Evolutionary conservation across 2,113 vertebrate species (phyloP).

Genomic region (Melanocharis versteri): DNA sequence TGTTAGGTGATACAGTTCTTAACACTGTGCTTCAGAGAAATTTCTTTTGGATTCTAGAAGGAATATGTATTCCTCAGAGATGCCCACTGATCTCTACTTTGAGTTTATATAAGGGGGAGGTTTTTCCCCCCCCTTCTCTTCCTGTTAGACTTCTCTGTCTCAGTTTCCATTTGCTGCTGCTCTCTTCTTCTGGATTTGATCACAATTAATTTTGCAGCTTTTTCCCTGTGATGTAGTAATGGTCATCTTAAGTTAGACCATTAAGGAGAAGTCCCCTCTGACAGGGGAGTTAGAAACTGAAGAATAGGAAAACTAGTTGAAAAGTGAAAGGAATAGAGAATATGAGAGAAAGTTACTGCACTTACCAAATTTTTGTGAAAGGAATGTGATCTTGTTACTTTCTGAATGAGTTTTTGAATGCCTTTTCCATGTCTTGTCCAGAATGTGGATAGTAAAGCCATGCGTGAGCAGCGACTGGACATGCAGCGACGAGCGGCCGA

Average conservation of each 20-base stretch:
- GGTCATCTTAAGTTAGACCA: background rate
- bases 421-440: slow-evolving; percentile 40
- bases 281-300: background rate
- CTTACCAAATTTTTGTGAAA: background rate
- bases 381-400: background rate
- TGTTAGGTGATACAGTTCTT: background rate
- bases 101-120: background rate
- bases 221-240: background rate
- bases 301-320: background rate
- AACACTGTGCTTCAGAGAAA: background rate
- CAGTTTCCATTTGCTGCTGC: background rate
- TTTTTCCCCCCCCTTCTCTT: background rate
- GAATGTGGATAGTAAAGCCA: slow-evolving; percentile 89
- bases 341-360: background rate
- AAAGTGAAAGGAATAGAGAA: background rate
- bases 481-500: slow-evolving; percentile 87
- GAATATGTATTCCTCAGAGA: background rate
- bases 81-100: background rate
- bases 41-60: background rate
- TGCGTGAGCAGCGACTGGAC: slow-evolving; percentile 87
- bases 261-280: background rate
- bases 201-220: background rate
- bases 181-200: background rate
- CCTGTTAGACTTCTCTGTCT: background rate
- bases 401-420: background rate